These are phyloP conservation scores for Microtus oregoni DNA, from an alignment of 2,113 vertebrate species.

Conservation along the genomic window DNA sequence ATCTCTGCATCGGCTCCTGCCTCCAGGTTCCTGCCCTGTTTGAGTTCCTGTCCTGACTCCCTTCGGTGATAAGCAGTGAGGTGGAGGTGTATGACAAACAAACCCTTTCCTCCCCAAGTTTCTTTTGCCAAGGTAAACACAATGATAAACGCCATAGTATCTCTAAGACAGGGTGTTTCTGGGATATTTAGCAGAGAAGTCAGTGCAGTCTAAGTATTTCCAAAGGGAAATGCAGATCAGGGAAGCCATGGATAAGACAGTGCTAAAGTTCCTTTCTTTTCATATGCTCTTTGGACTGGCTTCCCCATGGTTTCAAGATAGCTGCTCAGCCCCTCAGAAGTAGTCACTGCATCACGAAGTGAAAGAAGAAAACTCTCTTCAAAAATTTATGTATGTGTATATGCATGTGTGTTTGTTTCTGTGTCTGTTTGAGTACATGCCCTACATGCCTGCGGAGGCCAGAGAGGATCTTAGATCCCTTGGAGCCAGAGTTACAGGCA, in stretches of 20 bases:
- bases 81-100: background rate
- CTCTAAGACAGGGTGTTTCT: background rate
- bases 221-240: background rate
- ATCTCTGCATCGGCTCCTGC: background rate
- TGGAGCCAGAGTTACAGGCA: background rate
- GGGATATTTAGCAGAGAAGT: background rate
- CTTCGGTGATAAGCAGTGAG: background rate
- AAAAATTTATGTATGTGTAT: background rate
- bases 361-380: background rate
- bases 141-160: background rate
- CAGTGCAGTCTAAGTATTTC: rapidly evolving
- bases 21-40: background rate
- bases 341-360: background rate
- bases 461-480: background rate
- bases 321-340: background rate
- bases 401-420: background rate
- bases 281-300: background rate
- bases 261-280: background rate
- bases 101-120: background rate
- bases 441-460: background rate
- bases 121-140: background rate
- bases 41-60: background rate
- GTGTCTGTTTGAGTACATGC: background rate
- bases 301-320: background rate
- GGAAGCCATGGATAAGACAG: rapidly evolving